Base-by-base conservation (phyloP, 2,797 vertebrate species). In the Parotocinclus haroldoi region DNA sequence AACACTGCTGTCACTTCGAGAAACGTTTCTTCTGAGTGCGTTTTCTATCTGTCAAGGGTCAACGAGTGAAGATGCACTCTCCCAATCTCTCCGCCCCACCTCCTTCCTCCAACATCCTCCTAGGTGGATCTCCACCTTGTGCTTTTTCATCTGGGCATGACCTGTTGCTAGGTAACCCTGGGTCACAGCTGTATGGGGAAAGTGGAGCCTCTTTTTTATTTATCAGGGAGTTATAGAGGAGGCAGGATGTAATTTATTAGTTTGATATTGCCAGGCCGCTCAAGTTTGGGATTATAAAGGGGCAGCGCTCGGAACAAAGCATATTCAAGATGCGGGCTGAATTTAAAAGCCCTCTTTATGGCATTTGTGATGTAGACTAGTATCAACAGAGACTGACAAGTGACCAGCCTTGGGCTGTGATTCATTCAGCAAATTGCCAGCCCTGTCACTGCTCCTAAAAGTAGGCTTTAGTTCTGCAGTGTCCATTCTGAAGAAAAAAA, bases 231-330 rank as follows among this genome's bases (percentile, higher is more conserved):
- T 90, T 91, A 89, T 90, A 86, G 88, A 83, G 86, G 86, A 90
- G 88, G 89, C 75, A 83, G 87, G 89, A 86, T 89, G 90, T 89
- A 89, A 91, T 91, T 90, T 90, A 91, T 91, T 91, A 90, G 89
- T 89, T 89, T 89, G 87, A 89, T 90, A 90, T 88, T 88, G 88
- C 85, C 79, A 82, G 70, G 85, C 85, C 64, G 75, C 76, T 82
- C 87, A 89, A 89, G 85, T 90, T 89, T 87, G 83, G 84, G 85
- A 88, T 89, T 87, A 88, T 90, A 88, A 89, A 91, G 85, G 85
- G 82, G 82, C 83, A 83, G 79, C 85, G 86, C 85, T 87, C 84
- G 83, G 89, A 87, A 89, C 86, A 89, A 89, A 89, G 84, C 88
- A 87, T 69, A 88, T 89, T 83, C 82, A 59, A 68, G 81, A 85